Base-by-base conservation (phyloP, 1,140 invertebrate genomes). In the Zaprionus gabonicus region DNA sequence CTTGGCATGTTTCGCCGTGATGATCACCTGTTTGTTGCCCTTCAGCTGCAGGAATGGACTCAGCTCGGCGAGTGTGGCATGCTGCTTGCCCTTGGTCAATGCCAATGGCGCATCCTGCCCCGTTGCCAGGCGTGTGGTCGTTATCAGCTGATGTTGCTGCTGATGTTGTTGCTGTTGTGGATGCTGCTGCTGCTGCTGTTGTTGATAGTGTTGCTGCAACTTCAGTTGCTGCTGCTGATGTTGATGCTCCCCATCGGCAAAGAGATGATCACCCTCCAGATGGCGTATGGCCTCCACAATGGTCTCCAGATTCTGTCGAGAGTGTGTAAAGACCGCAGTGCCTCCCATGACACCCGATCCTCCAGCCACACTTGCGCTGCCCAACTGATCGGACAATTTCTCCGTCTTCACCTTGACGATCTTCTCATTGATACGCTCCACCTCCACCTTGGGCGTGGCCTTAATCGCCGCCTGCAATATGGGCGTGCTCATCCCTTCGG, bases 211-310 rank as follows among this genome's bases (percentile, higher is more conserved):
- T 34, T 75, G 70, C 6, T 75, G 72, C 41, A 93, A 76, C 62
- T 83, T 86, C 25, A 73, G 55, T 57, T 81, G 76, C 34, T 87
- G 92, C 59, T 94, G 94, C 57, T 82, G 80, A 34, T 82, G 31
- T 9, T 34, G 31, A 34, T 34, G 31, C 31, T 34, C 78, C 82
- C 96, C 96, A 81, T 97, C 96, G 74, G 95, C 95, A 92, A 98
- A 98, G 79, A 98, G 93, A 92, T 98, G 97, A 92, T 99, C 97
- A 7, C 99, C 98, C 93, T 99, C 99, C 66, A 99, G 93, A n/a
- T 93, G 98, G 41, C 98, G 95, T 80, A 99, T 99, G 27, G 99
- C 99, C 92, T 99, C 98, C 9, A 99, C 98, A 72, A 99, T 99
- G 1, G 98, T 99, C 92, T 99, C 98, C 70, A 99, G 94, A 93